Conservation (phyloP, 2,888 invertebrate genomes). For the Amblyjoppa fuscipennis region DNA sequence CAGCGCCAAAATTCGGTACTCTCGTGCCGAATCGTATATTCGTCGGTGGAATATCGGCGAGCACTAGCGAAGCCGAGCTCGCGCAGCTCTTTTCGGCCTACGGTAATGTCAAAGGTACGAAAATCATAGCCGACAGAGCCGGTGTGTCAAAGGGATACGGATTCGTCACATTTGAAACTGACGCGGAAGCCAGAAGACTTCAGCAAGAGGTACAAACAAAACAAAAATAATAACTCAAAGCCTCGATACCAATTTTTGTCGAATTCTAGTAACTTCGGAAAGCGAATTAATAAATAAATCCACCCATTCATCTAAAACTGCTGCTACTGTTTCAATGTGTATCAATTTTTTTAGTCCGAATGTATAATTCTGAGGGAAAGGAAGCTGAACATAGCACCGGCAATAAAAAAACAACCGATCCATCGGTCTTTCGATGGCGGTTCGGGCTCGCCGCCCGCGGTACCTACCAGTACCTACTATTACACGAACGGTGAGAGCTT, state of each 20-base stretch:
- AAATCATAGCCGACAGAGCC: constrained; percentile 97
- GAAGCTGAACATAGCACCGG: constrained; percentile 94
- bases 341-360: constrained; percentile 87
- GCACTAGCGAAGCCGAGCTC: constrained; percentile 96
- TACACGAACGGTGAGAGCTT: constrained; percentile 85
- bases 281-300: not conserved
- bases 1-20: constrained; percentile 88
- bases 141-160: constrained; percentile 98
- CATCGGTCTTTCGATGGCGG: constrained; percentile 86
- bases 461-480: constrained; percentile 86
- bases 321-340: constrained; percentile 10
- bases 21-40: constrained; percentile 98
- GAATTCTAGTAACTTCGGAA: not conserved
- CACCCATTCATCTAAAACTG: not conserved
- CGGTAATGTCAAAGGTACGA: constrained; percentile 95
- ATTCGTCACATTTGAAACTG: constrained; percentile 94
- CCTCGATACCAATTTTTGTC: not conserved
- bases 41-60: constrained; percentile 97
- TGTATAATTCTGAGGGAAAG: constrained; percentile 92
- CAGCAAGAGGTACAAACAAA: constrained; percentile 88
- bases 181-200: constrained; percentile 93
- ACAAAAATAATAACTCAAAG: not conserved
- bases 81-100: constrained; percentile 96
- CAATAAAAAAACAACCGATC: constrained; percentile 92
- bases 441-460: constrained; percentile 86